These are phyloP conservation scores for Ornithoptera priamus DNA, from an alignment of 2,888 invertebrate species.

Conservation along the genomic window DNA sequence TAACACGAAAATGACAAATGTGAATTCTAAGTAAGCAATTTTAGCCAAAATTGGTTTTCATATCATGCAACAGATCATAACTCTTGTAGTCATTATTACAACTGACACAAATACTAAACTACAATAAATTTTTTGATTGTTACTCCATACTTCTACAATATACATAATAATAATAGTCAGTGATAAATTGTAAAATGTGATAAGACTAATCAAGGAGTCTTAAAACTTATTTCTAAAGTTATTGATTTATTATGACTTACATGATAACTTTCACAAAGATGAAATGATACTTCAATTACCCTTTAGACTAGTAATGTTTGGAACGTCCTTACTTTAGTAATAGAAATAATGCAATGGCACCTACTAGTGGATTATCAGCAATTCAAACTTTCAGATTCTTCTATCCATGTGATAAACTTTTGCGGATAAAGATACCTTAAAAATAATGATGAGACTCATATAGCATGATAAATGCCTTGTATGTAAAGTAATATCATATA, in stretches of 20 bases:
- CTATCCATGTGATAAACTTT: too few species aligned
- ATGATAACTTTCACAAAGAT: background rate
- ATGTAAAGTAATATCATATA: too few species aligned
- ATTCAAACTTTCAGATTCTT: too few species aligned
- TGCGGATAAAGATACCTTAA: too few species aligned
- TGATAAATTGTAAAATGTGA: background rate
- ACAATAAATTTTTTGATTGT: background rate
- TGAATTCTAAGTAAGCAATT: conserved; percentile 20
- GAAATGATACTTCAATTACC: too few species aligned
- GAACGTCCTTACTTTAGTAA: too few species aligned
- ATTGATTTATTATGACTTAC: background rate
- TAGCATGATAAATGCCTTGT: too few species aligned
- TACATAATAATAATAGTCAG: too few species aligned
- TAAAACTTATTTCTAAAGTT: background rate
- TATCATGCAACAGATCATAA: conserved; percentile 7
- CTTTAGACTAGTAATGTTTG: too few species aligned
- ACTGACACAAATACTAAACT: background rate
- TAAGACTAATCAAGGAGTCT: background rate
- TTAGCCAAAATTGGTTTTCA: conserved; percentile 8
- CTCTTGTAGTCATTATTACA: background rate
- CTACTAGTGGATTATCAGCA: too few species aligned
- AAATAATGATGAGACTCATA: too few species aligned
- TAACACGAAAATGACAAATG: conserved; percentile 25
- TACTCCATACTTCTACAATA: background rate
- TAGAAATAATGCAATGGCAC: too few species aligned